Evolutionary conservation across 37 sponge, comb jelly and placozoan species (phyloP).

Genomic region (Geodia barretti): DNA sequence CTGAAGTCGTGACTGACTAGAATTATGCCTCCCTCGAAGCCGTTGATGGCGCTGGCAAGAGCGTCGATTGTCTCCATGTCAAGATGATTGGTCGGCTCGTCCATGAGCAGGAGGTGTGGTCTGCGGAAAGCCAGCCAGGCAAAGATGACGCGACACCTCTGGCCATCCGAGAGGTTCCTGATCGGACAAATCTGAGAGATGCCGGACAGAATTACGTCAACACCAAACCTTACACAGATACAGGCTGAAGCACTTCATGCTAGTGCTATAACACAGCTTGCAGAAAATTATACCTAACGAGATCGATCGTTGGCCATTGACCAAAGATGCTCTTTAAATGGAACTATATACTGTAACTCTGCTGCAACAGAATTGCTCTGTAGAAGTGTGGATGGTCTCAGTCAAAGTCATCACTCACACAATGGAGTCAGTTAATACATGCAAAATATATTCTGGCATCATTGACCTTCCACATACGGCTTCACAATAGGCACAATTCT

Average conservation of each 20-base stretch:
- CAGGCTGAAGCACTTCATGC: too few relatives aligned
- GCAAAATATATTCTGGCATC: not conserved
- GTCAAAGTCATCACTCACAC: too few relatives aligned
- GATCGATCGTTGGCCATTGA: too few relatives aligned
- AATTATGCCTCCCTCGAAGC: slow-evolving; percentile 90
- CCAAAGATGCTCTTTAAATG: too few relatives aligned
- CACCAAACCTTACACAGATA: too few relatives aligned
- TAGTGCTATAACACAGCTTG: too few relatives aligned
- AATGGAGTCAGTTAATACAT: not conserved
- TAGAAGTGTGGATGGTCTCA: too few relatives aligned
- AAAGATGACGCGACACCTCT: slow-evolving; percentile 89
- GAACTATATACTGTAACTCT: too few relatives aligned
- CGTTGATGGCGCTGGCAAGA: slow-evolving; percentile 85
- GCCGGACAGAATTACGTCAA: too few relatives aligned
- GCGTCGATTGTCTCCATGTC: slow-evolving; percentile 98
- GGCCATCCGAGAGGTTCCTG: slow-evolving; percentile 91
- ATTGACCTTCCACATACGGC: not conserved
- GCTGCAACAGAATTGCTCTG: too few relatives aligned
- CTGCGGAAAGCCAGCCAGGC: slow-evolving; percentile 89
- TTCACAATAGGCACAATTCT: too few relatives aligned
- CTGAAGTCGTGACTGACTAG: slow-evolving; percentile 97
- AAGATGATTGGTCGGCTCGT: slow-evolving; percentile 96
- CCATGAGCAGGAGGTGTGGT: slow-evolving; percentile 91
- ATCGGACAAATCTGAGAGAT: slow-evolving; percentile 93
- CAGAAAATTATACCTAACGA: too few relatives aligned